These are phyloP conservation scores for Trissonchulus latispiculum DNA, from an alignment of 2,888 invertebrate genomes.

Conservation along the genomic window DNA sequence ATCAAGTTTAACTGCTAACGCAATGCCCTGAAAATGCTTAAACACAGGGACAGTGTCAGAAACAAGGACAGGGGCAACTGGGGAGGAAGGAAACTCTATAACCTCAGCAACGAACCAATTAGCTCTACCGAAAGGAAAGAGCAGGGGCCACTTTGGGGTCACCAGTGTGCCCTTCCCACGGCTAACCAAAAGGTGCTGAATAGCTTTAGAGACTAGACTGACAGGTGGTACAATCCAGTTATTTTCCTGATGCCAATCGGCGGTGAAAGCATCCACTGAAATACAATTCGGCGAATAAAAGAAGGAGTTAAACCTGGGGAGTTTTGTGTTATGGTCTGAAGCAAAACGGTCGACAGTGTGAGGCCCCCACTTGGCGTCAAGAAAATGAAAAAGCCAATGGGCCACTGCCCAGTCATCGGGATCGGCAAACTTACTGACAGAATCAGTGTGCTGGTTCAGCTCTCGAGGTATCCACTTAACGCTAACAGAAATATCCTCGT, in stretches of 20 bases:
- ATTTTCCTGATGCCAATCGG: neutral
- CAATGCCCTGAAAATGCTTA: no score
- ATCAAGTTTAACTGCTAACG: no score
- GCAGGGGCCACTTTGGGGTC: neutral
- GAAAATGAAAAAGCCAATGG: neutral
- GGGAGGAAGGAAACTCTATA: no score
- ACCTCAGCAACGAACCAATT: neutral
- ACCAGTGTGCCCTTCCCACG: neutral
- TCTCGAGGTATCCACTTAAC: constrained; percentile 4
- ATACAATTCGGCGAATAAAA: neutral
- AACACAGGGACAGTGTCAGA: no score
- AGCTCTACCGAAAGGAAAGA: neutral
- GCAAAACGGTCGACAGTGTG: constrained; percentile 9
- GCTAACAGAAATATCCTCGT: neutral
- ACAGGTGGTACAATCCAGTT: neutral
- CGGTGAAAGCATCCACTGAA: neutral
- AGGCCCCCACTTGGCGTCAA: neutral
- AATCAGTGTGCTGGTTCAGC: neutral
- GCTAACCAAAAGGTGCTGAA: neutral
- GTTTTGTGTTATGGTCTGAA: neutral
- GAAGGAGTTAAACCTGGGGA: neutral
- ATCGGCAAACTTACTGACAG: neutral
- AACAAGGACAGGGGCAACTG: no score
- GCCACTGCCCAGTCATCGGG: constrained; percentile 1
- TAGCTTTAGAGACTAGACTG: neutral